Evolutionary conservation across 2,888 invertebrate genomes (phyloP).

Genomic region (Tillus elongatus): DNA sequence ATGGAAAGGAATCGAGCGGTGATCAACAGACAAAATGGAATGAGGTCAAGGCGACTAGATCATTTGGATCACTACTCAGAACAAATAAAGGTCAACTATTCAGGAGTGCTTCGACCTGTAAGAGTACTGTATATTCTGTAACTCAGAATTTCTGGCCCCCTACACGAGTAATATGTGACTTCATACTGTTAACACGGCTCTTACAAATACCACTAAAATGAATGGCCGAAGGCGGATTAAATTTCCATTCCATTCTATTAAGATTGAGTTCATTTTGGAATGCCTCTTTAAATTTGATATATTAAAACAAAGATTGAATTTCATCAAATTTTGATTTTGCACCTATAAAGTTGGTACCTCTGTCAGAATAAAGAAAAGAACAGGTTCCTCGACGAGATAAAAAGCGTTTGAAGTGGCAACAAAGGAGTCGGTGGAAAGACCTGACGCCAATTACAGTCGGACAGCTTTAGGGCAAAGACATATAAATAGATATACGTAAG

Average conservation of each 20-base stretch:
- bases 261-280: too few species aligned
- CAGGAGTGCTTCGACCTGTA: slow-evolving; percentile 23
- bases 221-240: too few species aligned
- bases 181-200: too few species aligned
- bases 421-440: background rate
- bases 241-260: too few species aligned
- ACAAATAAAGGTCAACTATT: slow-evolving; percentile 25
- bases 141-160: slow-evolving; percentile 21
- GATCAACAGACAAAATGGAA: slow-evolving; percentile 15
- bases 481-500: slow-evolving; percentile 5
- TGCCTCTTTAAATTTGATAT: too few species aligned
- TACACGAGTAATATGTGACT: slow-evolving; percentile 14
- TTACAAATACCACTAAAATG: too few species aligned
- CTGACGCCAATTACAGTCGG: slow-evolving; percentile 1
- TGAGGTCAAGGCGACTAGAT: slow-evolving; percentile 15
- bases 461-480: slow-evolving; percentile 2
- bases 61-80: slow-evolving; percentile 16
- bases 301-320: too few species aligned
- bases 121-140: slow-evolving; percentile 22
- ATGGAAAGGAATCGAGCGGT: slow-evolving; percentile 12
- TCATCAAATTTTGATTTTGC: slow-evolving; percentile 5
- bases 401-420: too few species aligned
- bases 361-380: slow-evolving; percentile 4
- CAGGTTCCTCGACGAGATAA: too few species aligned
- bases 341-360: slow-evolving; percentile 6